Evolutionary conservation across 2,888 invertebrate species (phyloP).

Genomic region (Encarsia formosa): DNA sequence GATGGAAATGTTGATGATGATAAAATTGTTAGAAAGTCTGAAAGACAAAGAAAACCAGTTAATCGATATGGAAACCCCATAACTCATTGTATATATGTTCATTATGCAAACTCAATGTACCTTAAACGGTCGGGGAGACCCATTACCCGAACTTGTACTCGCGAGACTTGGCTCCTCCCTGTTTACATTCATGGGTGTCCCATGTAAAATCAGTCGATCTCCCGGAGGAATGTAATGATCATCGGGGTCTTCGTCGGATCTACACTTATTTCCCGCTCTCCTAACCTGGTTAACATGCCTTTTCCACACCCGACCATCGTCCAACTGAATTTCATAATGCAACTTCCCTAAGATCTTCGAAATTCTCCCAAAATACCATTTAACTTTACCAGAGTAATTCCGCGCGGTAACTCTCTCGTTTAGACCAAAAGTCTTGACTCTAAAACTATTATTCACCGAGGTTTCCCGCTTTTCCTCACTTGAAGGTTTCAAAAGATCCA

Average conservation of each 20-base stretch:
- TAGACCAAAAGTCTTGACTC: background rate
- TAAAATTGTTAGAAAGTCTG: too few species aligned
- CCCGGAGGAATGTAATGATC: background rate
- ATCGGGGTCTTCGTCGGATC: background rate
- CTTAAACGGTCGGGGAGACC: too few species aligned
- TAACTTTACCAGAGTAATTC: background rate
- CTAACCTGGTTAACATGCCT: background rate
- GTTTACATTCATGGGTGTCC: too few species aligned
- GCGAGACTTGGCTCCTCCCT: too few species aligned
- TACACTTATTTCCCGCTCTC: background rate
- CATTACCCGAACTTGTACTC: too few species aligned
- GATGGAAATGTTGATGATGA: too few species aligned
- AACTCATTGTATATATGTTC: too few species aligned
- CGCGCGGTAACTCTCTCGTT: background rate
- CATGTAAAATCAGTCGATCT: too few species aligned
- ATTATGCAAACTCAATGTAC: too few species aligned
- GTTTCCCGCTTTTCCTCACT: background rate
- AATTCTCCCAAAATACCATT: background rate
- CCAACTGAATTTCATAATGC: background rate
- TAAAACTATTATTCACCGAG: background rate
- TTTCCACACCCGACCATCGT: background rate
- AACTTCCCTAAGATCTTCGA: background rate
- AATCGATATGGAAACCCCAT: too few species aligned
- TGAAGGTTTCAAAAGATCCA: slow-evolving; percentile 13
- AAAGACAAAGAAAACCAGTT: too few species aligned